Evolutionary conservation across 1,140 invertebrate genomes (phyloP).

Genomic region (Eriosoma lanigerum): DNA sequence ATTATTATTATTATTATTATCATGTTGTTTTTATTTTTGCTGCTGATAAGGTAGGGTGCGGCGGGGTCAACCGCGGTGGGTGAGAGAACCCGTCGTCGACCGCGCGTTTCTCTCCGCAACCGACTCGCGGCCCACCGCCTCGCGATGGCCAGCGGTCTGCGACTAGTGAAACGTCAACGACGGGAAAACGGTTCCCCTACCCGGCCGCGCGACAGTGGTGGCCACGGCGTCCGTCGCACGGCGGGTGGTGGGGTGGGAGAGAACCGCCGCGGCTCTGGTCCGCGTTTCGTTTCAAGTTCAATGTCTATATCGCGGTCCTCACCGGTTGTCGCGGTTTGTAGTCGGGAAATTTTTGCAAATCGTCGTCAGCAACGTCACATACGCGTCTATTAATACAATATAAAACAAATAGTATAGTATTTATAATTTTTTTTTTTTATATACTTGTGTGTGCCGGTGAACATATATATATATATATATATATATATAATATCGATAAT

Average conservation of each 20-base stretch:
- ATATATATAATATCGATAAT: too few species aligned
- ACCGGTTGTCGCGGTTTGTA: slow-evolving; percentile 16
- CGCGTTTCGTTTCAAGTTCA: slow-evolving; percentile 33
- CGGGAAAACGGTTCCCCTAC: background rate
- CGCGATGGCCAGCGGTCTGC: background rate
- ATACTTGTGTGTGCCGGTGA: too few species aligned
- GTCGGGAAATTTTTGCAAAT: slow-evolving; percentile 17
- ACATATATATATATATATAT: too few species aligned
- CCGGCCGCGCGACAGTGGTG: background rate
- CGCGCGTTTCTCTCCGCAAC: too few species aligned
- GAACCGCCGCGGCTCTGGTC: background rate
- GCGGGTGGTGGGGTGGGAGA: background rate
- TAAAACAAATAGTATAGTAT: too few species aligned
- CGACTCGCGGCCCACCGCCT: background rate
- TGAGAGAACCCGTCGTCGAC: too few species aligned
- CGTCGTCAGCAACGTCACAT: background rate
- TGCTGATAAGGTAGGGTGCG: too few species aligned
- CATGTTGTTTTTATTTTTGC: too few species aligned
- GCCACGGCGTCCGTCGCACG: background rate
- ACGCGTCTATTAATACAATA: too few species aligned
- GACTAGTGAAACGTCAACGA: background rate
- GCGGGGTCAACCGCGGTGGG: too few species aligned
- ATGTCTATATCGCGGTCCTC: slow-evolving; percentile 21
- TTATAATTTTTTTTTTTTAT: too few species aligned
- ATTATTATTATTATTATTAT: too few species aligned